Conservation (phyloP, 2,888 invertebrate genomes). For the Lithophane socia region DNA sequence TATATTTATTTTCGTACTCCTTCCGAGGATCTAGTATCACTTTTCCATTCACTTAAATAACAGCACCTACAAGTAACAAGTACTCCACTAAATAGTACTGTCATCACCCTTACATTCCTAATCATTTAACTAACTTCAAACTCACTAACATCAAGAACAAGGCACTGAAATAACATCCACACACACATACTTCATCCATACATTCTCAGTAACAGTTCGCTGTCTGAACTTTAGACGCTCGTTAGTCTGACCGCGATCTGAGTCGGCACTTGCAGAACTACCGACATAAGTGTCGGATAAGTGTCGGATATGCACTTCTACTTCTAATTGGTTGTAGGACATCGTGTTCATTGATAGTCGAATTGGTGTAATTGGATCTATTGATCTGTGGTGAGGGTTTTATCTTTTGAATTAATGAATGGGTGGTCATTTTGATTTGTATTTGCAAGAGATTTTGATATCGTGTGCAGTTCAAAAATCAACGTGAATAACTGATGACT, state of each 20-base stretch:
- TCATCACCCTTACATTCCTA: neutral
- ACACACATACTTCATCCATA: conserved; percentile 22
- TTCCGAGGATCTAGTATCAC: neutral
- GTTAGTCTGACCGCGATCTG: conserved; percentile 62
- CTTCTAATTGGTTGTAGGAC: conserved; percentile 58
- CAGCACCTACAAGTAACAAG: neutral
- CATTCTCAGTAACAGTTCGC: conserved; percentile 35
- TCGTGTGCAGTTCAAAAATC: neutral
- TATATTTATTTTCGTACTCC: neutral
- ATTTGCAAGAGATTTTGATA: neutral
- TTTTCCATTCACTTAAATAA: neutral
- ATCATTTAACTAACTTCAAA: neutral
- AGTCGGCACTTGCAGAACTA: conserved; percentile 52
- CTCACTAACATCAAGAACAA: conserved; percentile 9
- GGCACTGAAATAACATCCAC: conserved; percentile 19
- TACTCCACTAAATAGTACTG: neutral
- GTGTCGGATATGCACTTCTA: conserved; percentile 59
- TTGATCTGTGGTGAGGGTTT: conserved; percentile 38
- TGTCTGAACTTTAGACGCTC: conserved; percentile 61
- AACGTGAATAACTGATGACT: neutral
- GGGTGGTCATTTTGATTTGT: neutral
- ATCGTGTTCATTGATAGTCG: conserved; percentile 54
- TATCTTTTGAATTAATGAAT: conserved; percentile 2
- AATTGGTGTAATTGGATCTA: conserved; percentile 45
- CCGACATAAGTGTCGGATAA: conserved; percentile 44